Evolutionary conservation across 2,797 vertebrate genomes (phyloP), one percentile per base, ranked within the genome.

Genomic region (Pseudochromis fuscus): DNA sequence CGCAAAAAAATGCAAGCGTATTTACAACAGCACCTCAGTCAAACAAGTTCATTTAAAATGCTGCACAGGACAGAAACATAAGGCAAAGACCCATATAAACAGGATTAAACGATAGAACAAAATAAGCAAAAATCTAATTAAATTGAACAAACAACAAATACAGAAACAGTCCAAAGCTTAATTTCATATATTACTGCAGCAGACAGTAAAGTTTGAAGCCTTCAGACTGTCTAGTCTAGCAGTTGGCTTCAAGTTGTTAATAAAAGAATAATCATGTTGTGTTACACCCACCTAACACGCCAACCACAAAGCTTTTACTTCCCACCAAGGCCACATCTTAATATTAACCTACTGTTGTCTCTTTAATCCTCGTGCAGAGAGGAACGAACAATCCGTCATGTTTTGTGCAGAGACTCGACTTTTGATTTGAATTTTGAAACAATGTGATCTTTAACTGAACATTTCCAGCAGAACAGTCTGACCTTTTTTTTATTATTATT

Each of bases 361-460:
- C 67, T 56, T 3, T 77, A 75, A 71, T 84, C 60, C 12, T 25
- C 65, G 10, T 55, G n/a, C 52, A 21, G 44, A 3, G 45, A 69
- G 46, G 8, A 53, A 56, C 52, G 63, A 73, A 66, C 55, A 33
- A 7, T 49, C 48, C 57, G 62, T 70, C 35, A 15, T 9, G 38
- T 66, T 68, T 52, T 48, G 48, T 46, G 35, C 23, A 42, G 16
- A n/a, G 13, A 49, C 57, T 21, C 37, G 38, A 13, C 40, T 33
- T 75, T 64, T 56, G 12, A 71, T 62, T 71, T 45, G 25, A 28
- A 67, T 67, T 71, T 72, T 51, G 56, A 38, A 37, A 76, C 25
- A 18, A 5, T 31, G 30, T 57, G 68, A 81, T 74, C 60, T 75
- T 69, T 30, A 52, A 65, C 38, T n/a, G n/a, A 72, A 1, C 3